These are phyloP conservation scores for Empidonax traillii DNA, from an alignment of 2,113 vertebrate species.

Conservation along the genomic window DNA sequence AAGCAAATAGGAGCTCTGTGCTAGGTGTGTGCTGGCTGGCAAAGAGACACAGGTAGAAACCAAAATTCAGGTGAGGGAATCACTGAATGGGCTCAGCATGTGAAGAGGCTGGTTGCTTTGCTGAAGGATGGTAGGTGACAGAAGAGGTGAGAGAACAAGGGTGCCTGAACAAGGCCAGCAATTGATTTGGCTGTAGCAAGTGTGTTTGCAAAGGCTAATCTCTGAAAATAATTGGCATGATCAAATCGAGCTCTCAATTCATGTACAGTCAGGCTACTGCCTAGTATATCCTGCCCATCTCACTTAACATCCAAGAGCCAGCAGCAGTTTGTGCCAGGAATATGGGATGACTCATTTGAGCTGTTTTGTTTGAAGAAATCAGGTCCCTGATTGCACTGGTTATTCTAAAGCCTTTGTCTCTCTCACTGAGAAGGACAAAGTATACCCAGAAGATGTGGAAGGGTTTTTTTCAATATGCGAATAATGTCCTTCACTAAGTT, in stretches of 20 bases:
- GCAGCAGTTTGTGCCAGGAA: slow-evolving; percentile 26
- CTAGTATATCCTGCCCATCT: not conserved
- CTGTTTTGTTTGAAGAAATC: not conserved
- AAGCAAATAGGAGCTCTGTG: not conserved
- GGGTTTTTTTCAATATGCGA: not conserved
- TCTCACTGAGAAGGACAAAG: not conserved
- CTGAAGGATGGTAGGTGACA: not conserved
- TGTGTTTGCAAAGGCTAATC: not conserved
- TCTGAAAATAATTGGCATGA: not conserved
- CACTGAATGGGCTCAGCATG: fast-evolving
- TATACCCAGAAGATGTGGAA: not conserved
- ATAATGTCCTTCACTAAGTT: not conserved
- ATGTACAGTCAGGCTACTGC: not conserved
- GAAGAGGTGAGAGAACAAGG: not conserved
- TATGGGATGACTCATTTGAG: slow-evolving; percentile 1
- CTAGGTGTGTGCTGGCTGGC: not conserved
- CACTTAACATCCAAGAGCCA: not conserved
- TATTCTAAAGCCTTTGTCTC: not conserved
- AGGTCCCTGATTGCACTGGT: not conserved
- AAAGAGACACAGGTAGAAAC: not conserved
- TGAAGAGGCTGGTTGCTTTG: not conserved
- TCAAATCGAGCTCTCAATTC: not conserved
- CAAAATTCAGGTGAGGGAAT: not conserved
- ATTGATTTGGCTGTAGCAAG: not conserved
- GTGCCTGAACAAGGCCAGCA: not conserved